Percentiles rank a stretch among this genome's conserved stretches.
Conservation (phyloP, 2,888 invertebrate species). For the Pollenia labialis region DNA sequence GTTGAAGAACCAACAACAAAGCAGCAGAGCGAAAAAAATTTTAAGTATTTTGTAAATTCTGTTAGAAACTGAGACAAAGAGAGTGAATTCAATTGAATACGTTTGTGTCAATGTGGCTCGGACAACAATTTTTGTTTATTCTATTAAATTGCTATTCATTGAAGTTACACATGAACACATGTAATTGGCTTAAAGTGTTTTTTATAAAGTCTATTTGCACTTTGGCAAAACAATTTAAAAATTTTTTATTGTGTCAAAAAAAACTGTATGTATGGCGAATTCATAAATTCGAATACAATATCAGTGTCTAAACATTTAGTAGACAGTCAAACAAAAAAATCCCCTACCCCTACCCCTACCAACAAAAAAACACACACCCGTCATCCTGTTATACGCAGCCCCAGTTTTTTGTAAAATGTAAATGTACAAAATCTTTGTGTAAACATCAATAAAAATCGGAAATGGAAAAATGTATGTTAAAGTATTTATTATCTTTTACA, state of each 20-base stretch:
- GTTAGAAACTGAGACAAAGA: no score
- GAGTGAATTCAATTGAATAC: no score
- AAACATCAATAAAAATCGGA: slow-evolving; percentile 4
- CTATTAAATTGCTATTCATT: no score
- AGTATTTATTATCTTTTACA: slow-evolving; percentile 15
- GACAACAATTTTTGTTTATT: no score
- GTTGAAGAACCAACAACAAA: no score
- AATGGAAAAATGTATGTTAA: slow-evolving; percentile 1
- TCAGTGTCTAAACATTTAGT: not conserved
- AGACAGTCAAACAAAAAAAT: not conserved
- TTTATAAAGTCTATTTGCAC: not conserved
- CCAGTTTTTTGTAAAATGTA: not conserved
- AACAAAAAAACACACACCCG: no score
- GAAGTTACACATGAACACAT: not conserved
- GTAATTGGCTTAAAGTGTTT: slow-evolving; percentile 11
- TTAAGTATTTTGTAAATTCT: no score
- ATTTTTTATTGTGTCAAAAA: not conserved
- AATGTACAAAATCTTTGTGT: not conserved
- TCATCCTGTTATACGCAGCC: not conserved
- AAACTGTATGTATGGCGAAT: not conserved
- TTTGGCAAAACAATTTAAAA: not conserved
- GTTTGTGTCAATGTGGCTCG: no score
- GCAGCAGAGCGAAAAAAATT: no score
- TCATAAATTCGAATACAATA: not conserved
- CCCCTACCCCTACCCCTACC: no score